Evolutionary conservation across 1,140 invertebrate species (phyloP).

Genomic region (Drosophila novamexicana): DNA sequence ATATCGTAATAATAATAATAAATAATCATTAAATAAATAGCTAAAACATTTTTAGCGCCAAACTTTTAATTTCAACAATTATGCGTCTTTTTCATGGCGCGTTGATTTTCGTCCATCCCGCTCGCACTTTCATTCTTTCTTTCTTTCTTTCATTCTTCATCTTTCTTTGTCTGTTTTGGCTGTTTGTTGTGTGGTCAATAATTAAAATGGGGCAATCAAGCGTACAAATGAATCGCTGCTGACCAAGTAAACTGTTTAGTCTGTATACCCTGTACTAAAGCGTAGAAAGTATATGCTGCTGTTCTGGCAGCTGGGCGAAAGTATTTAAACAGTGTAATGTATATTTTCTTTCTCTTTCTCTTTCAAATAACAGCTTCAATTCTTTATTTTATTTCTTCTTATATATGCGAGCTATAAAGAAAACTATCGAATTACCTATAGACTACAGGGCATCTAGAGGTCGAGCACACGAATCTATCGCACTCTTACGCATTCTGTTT

Average conservation of each 20-base stretch:
- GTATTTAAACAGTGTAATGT: no score
- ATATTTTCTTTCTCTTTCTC: no score
- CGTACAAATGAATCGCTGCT: slow-evolving; percentile 42
- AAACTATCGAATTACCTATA: no score
- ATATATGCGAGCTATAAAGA: no score
- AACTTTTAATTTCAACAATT: slow-evolving; percentile 77
- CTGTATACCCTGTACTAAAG: slow-evolving; percentile 14
- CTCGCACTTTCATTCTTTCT: not conserved
- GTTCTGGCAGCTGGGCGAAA: not conserved
- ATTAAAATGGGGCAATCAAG: slow-evolving; percentile 71
- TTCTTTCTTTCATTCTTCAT: no score
- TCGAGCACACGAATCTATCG: not conserved
- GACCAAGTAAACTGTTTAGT: slow-evolving; percentile 63
- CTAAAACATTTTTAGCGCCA: slow-evolving; percentile 35
- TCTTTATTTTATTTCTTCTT: no score
- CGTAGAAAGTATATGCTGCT: not conserved
- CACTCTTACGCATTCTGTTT: not conserved
- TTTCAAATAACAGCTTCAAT: no score
- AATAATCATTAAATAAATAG: slow-evolving; percentile 45
- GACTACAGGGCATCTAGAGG: slow-evolving; percentile 11
- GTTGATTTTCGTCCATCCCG: slow-evolving; percentile 36
- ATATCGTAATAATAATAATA: slow-evolving; percentile 40
- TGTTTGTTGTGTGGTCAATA: slow-evolving; percentile 43
- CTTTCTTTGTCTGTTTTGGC: slow-evolving; percentile 12
- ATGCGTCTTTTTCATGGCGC: slow-evolving; percentile 64